Evolutionary conservation across 1,140 invertebrate genomes (phyloP), one percentile per base, ranked within the genome.

Genomic region (Conus betulinus): DNA sequence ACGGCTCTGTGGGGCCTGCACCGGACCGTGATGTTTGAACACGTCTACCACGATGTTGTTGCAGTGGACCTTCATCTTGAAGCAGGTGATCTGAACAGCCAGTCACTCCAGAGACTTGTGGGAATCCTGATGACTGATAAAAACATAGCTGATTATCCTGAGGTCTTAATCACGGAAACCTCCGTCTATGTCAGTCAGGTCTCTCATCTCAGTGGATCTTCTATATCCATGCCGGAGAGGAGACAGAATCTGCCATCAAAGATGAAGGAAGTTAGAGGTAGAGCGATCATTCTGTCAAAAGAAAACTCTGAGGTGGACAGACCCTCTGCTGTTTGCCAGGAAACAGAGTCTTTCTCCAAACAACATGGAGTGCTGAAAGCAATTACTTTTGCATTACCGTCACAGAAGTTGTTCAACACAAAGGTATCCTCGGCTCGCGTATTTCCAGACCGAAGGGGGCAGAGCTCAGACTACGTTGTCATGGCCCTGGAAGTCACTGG

Each of bases 1-100:
- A 74, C 85, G 3, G 60, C 85, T 1, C 83, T 88, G 0, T 88
- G 88, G 88, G 88, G 88, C 3, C 27, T 88, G 88, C 79, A 85
- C 27, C 27, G 88, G 10, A 74, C 60, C 7, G 27, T 88, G 11
- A 11, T 74, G 10, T 52, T n/a, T 20, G 88, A 88, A 53, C 67
- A 88, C 25, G 25, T 79, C 39, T 85, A 85, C 27, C 10, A 7
- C 5, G 52, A 86, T 53, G 51, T 86, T 20, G 17, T 25, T 15
- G 51, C 52, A 20, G 85, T 74, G 15, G 85, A 86, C 5, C 60
- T 86, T 3, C 85, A 86, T n/a, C 8, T 76, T 13, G 17, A 39
- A 84, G 15, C 17, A 25, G 15, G 8, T 3, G 10, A 74, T 51
- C 84, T 86, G 25, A 86, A 60, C 53, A 23, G 13, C 3, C 13